Evolutionary conservation across 2,797 vertebrate genomes (phyloP).

Genomic region (Enteromius afrohamiltoni): DNA sequence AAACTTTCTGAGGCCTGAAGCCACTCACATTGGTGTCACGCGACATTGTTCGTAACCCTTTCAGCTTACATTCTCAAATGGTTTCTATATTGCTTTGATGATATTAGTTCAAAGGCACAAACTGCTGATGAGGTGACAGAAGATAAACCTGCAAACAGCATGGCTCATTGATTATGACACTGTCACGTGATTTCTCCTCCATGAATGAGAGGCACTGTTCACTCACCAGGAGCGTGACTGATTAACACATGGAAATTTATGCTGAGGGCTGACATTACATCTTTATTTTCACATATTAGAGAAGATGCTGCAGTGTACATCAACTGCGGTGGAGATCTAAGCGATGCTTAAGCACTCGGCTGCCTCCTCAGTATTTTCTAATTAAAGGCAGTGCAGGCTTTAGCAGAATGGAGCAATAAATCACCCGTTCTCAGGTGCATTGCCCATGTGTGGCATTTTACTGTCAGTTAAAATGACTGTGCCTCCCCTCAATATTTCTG

Average conservation of each 20-base stretch:
- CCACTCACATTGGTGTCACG: background rate
- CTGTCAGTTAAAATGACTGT: conserved; percentile 74
- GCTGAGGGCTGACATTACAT: conserved; percentile 50
- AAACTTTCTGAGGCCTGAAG: background rate
- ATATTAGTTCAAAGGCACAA: conserved; percentile 26
- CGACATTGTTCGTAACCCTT: background rate
- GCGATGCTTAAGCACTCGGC: conserved; percentile 72
- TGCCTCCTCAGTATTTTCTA: conserved; percentile 81
- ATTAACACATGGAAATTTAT: conserved; percentile 52
- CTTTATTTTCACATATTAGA: conserved; percentile 59
- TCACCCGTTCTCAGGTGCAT: conserved; percentile 80
- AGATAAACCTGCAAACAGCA: conserved; percentile 44
- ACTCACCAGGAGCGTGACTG: conserved; percentile 29
- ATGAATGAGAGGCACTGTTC: conserved; percentile 27
- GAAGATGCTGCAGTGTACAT: conserved; percentile 66
- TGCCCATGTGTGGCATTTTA: conserved; percentile 74
- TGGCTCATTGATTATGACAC: conserved; percentile 41
- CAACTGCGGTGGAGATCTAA: conserved; percentile 73
- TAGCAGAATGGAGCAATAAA: conserved; percentile 78
- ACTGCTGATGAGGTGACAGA: conserved; percentile 22
- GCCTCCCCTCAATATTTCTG: conserved; percentile 70
- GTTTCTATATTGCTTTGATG: conserved; percentile 6
- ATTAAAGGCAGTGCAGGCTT: conserved; percentile 81
- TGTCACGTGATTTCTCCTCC: background rate
- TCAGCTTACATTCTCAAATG: background rate